Base-by-base conservation (phyloP, 2,113 vertebrate species). In the Labeo rohita region DNA sequence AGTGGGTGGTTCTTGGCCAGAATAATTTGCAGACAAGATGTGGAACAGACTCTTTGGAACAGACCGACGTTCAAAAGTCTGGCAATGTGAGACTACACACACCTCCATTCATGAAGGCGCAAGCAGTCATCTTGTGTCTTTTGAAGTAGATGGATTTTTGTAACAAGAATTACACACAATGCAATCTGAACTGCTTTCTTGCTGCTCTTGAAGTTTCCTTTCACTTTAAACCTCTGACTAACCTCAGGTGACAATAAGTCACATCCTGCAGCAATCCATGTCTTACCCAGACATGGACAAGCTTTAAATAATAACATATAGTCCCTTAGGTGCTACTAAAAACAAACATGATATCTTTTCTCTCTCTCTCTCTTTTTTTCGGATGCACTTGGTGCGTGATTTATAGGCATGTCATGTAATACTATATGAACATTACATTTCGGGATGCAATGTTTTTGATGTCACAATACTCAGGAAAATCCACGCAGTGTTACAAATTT, bases 1-100 rank as follows among this genome's bases (percentile, higher is more conserved):
- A 75, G 72, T 75, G 45, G 73, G 45, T 75, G 73, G 73, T 75
- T 75, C 73, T 75, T 75, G 45, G 45, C 73, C 45, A 50, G 45
- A 75, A 50, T 75, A 50, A 49, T 49, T 23, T 28, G n/a, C 73
- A 75, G 73, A 50, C 45, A 75, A 75, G 73, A 75, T 75, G 45
- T 11, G n/a, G 45, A 75, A 49, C 72, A 75, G 45, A 75, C 72
- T 75, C 12, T 75, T 23, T 75, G n/a, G 72, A 75, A 75, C 73
- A 49, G 45, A 49, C 43, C 6, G 1, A 49, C 49, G 21, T 49
- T 75, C 45, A 23, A 3, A 75, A 75, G 39, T 72, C 72, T 75
- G 45, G 43, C 43, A 49, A 23, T 74, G 43, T 28, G 72, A 49
- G 45, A 74, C 6, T 12, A 74, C 72, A 49, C 72, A 49, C 43